A percentile compares a stretch with the other conserved stretches of the same genome.
Conservation (phyloP, 2,113 vertebrate genomes). For the Isurus oxyrinchus region DNA sequence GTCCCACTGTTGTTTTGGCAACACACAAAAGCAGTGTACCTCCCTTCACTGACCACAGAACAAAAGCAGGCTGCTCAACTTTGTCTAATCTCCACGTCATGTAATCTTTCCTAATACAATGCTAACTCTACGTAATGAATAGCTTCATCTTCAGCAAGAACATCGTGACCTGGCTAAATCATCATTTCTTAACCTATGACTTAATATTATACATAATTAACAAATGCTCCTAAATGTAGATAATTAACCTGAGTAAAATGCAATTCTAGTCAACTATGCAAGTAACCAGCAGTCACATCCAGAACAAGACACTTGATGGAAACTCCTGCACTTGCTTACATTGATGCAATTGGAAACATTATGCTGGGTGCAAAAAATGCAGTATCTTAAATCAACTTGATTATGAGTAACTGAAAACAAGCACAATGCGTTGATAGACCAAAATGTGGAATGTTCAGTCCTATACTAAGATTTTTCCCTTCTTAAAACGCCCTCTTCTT, state of each 20-base stretch:
- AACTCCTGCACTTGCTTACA: not conserved
- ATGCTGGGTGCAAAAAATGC: not conserved
- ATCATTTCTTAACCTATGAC: constrained; percentile 26
- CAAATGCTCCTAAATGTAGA: not conserved
- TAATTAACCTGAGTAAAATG: not conserved
- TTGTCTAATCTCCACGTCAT: constrained; percentile 62
- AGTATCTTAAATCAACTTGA: not conserved
- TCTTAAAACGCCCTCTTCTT: not conserved
- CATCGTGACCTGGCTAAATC: constrained; percentile 69
- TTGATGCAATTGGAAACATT: not conserved
- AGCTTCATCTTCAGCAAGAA: constrained; percentile 66
- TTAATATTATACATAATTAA: constrained; percentile 35
- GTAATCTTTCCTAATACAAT: constrained; percentile 69
- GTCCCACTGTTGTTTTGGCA: constrained; percentile 36
- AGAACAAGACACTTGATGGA: not conserved
- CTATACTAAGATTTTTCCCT: not conserved
- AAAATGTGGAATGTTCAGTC: not conserved
- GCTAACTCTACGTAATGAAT: constrained; percentile 64
- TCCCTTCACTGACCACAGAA: constrained; percentile 51
- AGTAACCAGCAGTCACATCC: not conserved
- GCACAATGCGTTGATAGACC: not conserved
- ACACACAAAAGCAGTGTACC: constrained; percentile 40
- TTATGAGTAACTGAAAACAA: not conserved
- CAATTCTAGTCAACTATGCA: not conserved
- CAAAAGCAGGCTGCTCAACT: constrained; percentile 65